Percentiles rank a stretch among this genome's conserved stretches.
These are phyloP conservation scores for Athalia cordata DNA, from an alignment of 2,888 invertebrate species.

Conservation along the genomic window DNA sequence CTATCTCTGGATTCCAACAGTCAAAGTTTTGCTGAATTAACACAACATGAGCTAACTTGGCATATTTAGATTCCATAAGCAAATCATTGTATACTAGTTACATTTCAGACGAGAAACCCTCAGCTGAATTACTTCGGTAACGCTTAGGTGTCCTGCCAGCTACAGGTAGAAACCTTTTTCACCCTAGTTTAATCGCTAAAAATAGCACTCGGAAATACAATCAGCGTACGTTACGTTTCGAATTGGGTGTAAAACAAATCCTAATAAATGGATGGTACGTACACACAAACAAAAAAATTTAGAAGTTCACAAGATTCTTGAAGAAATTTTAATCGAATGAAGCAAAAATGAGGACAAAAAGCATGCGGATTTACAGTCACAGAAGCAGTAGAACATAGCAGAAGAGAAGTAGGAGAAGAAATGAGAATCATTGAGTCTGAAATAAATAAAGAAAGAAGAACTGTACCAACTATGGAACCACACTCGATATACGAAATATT, in stretches of 20 bases:
- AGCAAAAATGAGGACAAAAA: background rate
- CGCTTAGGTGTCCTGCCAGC: no score
- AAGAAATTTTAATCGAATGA: background rate
- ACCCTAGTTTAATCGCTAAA: no score
- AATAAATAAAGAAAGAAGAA: conserved; percentile 60
- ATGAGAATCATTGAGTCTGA: conserved; percentile 60
- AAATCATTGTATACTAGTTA: background rate
- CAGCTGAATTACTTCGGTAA: no score
- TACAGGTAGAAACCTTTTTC: no score
- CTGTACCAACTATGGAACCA: conserved; percentile 25
- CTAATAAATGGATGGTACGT: no score
- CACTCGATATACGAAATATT: background rate
- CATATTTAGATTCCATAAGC: background rate
- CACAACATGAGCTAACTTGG: conserved; percentile 24
- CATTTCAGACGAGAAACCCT: no score
- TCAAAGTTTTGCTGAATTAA: conserved; percentile 18
- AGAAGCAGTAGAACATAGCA: conserved; percentile 57
- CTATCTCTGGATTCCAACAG: conserved; percentile 56
- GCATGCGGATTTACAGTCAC: conserved; percentile 54
- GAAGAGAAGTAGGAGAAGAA: conserved; percentile 50
- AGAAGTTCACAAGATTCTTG: no score
- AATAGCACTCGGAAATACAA: no score
- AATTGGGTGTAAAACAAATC: no score
- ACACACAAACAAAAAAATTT: no score
- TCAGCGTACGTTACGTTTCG: no score